Base-by-base conservation (phyloP, 1,140 invertebrate genomes). In the Babylonia areolata region DNA sequence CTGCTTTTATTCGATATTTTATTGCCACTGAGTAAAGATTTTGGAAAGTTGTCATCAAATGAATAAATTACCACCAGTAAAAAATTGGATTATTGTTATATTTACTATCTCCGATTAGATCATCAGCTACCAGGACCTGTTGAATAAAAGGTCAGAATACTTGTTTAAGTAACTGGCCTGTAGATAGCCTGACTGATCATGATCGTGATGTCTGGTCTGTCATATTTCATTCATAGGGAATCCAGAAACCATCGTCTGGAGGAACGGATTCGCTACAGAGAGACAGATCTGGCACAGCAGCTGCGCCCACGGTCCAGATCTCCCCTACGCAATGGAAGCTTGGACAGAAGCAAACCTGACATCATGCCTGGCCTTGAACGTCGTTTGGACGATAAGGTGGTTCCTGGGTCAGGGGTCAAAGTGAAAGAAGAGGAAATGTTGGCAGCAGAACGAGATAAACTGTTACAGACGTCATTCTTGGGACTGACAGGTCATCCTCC, bases 351-450 rank as follows among this genome's bases (percentile, higher is more conserved):
- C 71, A 91, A 92, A 83, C 85, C 89, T 5, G 90, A 90, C 78
- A 51, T 84, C n/a, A 81, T 77, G n/a, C 69, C 84, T 42, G 86
- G 81, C 39, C 37, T 81, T 35, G 91, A 91, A n/a, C 82, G 88
- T 39, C 84, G 89, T 23, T 83, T 88, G 39, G 87, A 90, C 20
- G 89, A 91, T 40, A 90, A 89, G 82, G 6, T 42, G 58, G 82
- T 77, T 37, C 71, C 64, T 9, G 75, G 46, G 33, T 79, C 78
- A 12, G 83, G 40, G 39, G 42, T 90, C 20, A 91, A 91, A 87
- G 84, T 92, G 40, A 93, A 93, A 64, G 91, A 93, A n/a, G 90
- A 91, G 37, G 91, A 91, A n/a, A 31, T 88, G 31, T 23, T 85
- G 33, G 54, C 86, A 17, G 83, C 83, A 33, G 89, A 90, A 37